Conservation (phyloP, 2,113 vertebrate genomes). For the Cheirogaleus medius region DNA sequence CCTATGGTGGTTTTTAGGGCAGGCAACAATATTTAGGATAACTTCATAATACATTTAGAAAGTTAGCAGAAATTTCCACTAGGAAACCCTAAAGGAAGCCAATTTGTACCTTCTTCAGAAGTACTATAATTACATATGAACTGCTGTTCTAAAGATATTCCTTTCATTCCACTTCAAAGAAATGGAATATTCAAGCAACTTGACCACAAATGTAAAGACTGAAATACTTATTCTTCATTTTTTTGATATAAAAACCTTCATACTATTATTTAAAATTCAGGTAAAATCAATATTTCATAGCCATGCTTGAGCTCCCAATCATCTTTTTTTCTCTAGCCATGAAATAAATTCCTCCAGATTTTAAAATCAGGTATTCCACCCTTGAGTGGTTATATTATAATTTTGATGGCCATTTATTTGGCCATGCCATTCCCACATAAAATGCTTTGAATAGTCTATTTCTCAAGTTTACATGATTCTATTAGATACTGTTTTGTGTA, state of each 20-base stretch:
- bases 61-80: not conserved
- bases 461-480: not conserved
- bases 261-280: not conserved
- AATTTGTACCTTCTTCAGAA: not conserved
- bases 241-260: not conserved
- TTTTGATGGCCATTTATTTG: not conserved
- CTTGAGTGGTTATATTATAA: not conserved
- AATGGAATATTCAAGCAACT: not conserved
- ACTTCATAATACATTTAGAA: not conserved
- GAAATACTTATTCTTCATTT: not conserved
- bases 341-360: conserved; percentile 7
- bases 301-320: not conserved
- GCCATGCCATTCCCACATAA: not conserved
- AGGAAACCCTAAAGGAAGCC: not conserved
- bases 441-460: not conserved
- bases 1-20: rapidly evolving
- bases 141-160: not conserved
- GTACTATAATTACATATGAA: not conserved
- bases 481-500: not conserved
- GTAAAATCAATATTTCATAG: not conserved
- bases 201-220: not conserved
- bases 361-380: not conserved
- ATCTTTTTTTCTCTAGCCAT: not conserved
- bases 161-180: not conserved
- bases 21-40: not conserved